Evolutionary conservation across 2,888 invertebrate species (phyloP).

Genomic region (Oscheius sp.): DNA sequence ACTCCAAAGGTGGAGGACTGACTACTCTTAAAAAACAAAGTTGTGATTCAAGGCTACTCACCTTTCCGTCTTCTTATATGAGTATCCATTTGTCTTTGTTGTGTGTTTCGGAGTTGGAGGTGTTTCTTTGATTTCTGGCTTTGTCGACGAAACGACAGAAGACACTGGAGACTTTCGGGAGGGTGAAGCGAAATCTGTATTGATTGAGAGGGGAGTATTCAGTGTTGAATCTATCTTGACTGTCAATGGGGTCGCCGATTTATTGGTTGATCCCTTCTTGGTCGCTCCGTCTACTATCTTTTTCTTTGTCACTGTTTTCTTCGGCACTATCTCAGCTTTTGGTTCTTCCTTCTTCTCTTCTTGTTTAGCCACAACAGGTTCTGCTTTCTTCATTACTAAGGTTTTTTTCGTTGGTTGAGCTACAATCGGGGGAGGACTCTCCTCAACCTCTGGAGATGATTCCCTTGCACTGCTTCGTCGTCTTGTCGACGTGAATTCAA

Average conservation of each 20-base stretch:
- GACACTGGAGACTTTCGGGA: not conserved
- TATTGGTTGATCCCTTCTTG: too few species aligned
- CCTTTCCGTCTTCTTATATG: conserved; percentile 22
- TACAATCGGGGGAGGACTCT: not conserved
- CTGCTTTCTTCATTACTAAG: not conserved
- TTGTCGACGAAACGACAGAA: not conserved
- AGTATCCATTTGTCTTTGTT: conserved; percentile 14
- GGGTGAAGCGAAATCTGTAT: conserved; percentile 26
- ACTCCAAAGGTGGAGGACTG: conserved; percentile 36
- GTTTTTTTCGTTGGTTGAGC: not conserved
- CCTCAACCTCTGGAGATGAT: not conserved
- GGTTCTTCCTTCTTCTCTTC: not conserved
- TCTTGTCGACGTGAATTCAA: conserved; percentile 4
- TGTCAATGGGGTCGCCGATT: not conserved
- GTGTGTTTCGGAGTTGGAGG: conserved; percentile 44
- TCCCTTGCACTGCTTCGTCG: not conserved
- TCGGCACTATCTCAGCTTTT: not conserved
- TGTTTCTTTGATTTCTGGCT: conserved; percentile 48
- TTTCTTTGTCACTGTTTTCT: not conserved
- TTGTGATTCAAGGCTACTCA: not conserved
- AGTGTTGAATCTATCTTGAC: not conserved
- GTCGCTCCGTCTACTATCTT: not conserved
- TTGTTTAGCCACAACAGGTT: not conserved
- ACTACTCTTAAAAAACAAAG: conserved; percentile 29
- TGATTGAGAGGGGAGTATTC: conserved; percentile 13